Conservation (phyloP, 2,888 invertebrate genomes). For the Amphipoea lucens region DNA sequence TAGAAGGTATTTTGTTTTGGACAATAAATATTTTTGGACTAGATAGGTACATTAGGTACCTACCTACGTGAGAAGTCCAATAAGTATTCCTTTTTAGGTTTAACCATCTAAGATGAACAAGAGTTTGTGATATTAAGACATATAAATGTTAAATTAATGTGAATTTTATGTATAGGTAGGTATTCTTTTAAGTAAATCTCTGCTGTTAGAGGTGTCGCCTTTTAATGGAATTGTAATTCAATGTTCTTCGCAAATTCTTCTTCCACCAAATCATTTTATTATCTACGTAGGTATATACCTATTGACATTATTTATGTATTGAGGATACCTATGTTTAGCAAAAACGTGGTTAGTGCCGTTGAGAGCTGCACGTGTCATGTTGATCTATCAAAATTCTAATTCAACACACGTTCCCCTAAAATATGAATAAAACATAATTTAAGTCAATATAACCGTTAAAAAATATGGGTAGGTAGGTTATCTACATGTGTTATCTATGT, state of each 20-base stretch:
- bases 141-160: not conserved
- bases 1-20: conserved; percentile 1
- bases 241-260: not conserved
- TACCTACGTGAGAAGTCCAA: not conserved
- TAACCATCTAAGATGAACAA: not conserved
- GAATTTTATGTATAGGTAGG: not conserved
- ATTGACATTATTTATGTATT: conserved; percentile 1
- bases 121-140: not conserved
- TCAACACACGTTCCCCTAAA: not conserved
- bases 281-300: not conserved
- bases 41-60: no score
- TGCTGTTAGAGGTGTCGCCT: not conserved
- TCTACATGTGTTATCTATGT: not conserved
- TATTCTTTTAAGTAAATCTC: no score
- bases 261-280: not conserved
- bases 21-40: not conserved
- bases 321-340: not conserved
- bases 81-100: not conserved
- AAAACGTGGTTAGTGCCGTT: not conserved
- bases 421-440: conserved; percentile 36
- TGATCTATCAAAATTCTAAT: conserved; percentile 25
- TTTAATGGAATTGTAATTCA: no score
- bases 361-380: conserved; percentile 1
- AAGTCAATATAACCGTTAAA: conserved; percentile 4
- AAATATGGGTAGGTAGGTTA: not conserved